phyloP scores from a whole-genome alignment of 2,797 vertebrate genomes.

The Craterocephalus amniculus region DNA sequence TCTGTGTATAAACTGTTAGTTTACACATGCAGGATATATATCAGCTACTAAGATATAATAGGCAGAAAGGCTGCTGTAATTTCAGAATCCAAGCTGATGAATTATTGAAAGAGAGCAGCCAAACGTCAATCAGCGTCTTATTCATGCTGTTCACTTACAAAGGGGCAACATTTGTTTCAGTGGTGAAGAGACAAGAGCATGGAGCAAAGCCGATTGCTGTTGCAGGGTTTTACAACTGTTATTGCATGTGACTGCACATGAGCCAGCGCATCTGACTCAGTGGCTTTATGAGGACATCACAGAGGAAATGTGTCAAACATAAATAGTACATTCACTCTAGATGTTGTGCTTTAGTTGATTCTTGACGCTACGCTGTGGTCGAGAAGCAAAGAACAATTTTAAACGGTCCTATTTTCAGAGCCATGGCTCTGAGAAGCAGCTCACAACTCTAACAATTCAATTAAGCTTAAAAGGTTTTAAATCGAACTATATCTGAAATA shows the following conservation, averaged over 20 bases:
- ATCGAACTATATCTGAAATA: background rate
- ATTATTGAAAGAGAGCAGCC: slow-evolving; percentile 29
- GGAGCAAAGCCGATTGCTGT: background rate
- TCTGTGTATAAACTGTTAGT: slow-evolving; percentile 1
- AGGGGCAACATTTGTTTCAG: background rate
- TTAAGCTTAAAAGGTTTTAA: background rate
- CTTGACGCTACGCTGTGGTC: background rate
- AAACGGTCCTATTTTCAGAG: slow-evolving; percentile 7
- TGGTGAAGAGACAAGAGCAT: background rate
- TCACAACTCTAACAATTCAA: background rate
- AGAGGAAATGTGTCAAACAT: background rate
- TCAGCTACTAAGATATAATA: slow-evolving; percentile 17
- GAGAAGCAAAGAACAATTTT: slow-evolving; percentile 6
- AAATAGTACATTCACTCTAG: slow-evolving; percentile 7
- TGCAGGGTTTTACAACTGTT: background rate
- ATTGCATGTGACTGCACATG: background rate
- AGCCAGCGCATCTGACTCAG: background rate
- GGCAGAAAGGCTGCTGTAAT: slow-evolving; percentile 31
- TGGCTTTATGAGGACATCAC: background rate
- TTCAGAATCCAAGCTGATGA: slow-evolving; percentile 37
- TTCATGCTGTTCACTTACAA: slow-evolving; percentile 11
- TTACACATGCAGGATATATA: background rate
- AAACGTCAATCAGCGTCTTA: background rate
- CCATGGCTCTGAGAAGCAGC: background rate
- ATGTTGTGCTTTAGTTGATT: slow-evolving; percentile 2